Evolutionary conservation across 2,113 vertebrate genomes (phyloP).

Genomic region (Paradoxurus hermaphroditus): DNA sequence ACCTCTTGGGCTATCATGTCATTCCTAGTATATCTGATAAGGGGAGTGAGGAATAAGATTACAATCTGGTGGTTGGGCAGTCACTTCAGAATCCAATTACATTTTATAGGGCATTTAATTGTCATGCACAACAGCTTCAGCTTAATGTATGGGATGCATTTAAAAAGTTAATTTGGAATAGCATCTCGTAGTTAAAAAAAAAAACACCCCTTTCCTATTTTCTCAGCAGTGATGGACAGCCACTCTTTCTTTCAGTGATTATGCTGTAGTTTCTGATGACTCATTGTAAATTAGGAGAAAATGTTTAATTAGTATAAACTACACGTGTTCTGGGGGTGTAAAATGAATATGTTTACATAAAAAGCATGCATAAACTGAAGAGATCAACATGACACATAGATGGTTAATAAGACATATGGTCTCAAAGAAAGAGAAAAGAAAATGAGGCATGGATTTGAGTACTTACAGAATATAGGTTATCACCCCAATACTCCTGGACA

Average conservation of each 20-base stretch:
- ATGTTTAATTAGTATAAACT: conserved; percentile 48
- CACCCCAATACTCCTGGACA: conserved; percentile 89
- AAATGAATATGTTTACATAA: conserved; percentile 6
- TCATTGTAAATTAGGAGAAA: conserved; percentile 39
- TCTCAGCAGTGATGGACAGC: conserved; percentile 5
- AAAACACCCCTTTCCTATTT: background rate
- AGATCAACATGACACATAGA: background rate
- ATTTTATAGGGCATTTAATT: background rate
- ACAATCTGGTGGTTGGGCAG: background rate
- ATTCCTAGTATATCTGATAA: background rate
- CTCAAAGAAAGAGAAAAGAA: conserved; percentile 14
- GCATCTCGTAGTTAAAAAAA: background rate
- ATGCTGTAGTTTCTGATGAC: background rate
- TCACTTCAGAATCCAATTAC: background rate
- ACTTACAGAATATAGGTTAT: conserved; percentile 94
- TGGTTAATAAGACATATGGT: conserved; percentile 37
- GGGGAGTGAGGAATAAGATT: accelerated
- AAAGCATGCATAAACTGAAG: background rate
- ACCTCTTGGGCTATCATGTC: background rate
- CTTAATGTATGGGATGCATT: conserved; percentile 22
- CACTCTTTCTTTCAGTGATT: conserved; percentile 1
- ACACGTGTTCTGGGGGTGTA: background rate
- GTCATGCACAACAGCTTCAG: background rate
- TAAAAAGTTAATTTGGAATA: conserved; percentile 39
- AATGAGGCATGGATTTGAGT: conserved; percentile 51